A percentile compares a stretch with the other conserved stretches of the same genome.
Evolutionary conservation across 2,797 vertebrate genomes (phyloP).

Genomic region (Onychomys leucogaster): DNA sequence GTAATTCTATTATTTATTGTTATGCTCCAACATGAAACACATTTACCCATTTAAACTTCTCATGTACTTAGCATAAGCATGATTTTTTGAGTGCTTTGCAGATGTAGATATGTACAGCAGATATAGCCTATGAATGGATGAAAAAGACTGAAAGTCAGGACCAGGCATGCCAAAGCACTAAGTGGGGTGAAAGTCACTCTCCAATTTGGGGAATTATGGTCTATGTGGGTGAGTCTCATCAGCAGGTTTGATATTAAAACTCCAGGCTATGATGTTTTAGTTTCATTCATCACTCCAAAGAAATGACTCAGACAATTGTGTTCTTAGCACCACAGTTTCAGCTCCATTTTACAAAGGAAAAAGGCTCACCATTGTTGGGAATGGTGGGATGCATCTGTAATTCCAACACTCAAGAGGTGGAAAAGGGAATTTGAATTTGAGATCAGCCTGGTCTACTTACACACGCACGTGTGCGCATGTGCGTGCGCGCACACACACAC

Average conservation of each 20-base stretch:
- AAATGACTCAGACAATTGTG: not conserved
- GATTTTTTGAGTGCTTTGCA: not conserved
- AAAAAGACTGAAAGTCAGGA: not conserved
- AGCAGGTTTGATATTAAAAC: not conserved
- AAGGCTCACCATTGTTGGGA: not conserved
- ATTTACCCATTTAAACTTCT: conserved; percentile 14
- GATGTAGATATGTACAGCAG: not conserved
- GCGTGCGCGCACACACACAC: not conserved
- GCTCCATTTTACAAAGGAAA: not conserved
- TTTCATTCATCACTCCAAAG: not conserved
- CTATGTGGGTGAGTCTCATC: not conserved
- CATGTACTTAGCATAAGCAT: not conserved
- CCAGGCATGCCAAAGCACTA: not conserved
- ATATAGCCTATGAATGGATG: not conserved
- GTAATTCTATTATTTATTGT: conserved; percentile 49
- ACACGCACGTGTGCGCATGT: not conserved
- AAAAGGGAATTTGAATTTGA: not conserved
- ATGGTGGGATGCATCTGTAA: not conserved
- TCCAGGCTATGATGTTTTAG: not conserved
- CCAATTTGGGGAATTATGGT: not conserved
- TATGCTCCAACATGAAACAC: not conserved
- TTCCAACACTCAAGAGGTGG: not conserved
- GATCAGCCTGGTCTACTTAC: not conserved
- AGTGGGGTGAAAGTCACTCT: not conserved
- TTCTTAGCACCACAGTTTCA: not conserved